Evolutionary conservation across 2,797 vertebrate species (phyloP).

Genomic region (Australoheros facetus): DNA sequence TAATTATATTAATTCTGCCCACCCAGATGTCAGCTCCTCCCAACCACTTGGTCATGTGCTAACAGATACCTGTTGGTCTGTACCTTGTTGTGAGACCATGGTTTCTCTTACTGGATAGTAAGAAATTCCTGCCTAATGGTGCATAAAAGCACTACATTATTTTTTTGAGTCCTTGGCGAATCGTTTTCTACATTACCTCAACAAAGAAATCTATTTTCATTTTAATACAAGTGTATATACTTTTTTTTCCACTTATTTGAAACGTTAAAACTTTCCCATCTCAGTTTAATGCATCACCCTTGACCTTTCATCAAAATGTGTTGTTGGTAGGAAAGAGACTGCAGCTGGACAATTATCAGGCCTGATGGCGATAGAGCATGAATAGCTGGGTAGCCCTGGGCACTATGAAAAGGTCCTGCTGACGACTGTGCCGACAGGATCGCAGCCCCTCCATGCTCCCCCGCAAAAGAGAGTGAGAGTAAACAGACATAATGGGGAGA

Average conservation of each 20-base stretch:
- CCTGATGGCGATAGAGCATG: conserved; percentile 60
- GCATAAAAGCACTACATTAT: conserved; percentile 50
- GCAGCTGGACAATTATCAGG: conserved; percentile 67
- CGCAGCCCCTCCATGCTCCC: conserved; percentile 65
- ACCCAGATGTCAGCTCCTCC: conserved; percentile 20
- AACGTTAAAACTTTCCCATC: background rate
- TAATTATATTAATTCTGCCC: background rate
- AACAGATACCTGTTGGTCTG: conserved; percentile 42
- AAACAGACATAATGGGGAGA: conserved; percentile 73
- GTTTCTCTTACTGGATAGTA: conserved; percentile 21
- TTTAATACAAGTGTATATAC: conserved; percentile 14
- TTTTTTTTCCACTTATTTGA: background rate
- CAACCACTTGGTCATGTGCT: conserved; percentile 26
- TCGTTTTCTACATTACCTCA: conserved; percentile 67
- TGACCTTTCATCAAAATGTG: conserved; percentile 41
- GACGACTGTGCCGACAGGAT: conserved; percentile 69
- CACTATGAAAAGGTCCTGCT: conserved; percentile 61
- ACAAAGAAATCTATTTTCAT: conserved; percentile 29
- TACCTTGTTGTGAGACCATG: conserved; percentile 54
- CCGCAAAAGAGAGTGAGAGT: conserved; percentile 63
- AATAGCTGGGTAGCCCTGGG: conserved; percentile 63
- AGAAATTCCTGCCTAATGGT: conserved; percentile 71
- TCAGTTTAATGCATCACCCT: conserved; percentile 31
- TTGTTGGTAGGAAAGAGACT: conserved; percentile 52
- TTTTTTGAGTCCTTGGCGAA: conserved; percentile 58